Evolutionary conservation across 2,797 vertebrate species (phyloP).

Genomic region (Enteromius thamalakanensis): DNA sequence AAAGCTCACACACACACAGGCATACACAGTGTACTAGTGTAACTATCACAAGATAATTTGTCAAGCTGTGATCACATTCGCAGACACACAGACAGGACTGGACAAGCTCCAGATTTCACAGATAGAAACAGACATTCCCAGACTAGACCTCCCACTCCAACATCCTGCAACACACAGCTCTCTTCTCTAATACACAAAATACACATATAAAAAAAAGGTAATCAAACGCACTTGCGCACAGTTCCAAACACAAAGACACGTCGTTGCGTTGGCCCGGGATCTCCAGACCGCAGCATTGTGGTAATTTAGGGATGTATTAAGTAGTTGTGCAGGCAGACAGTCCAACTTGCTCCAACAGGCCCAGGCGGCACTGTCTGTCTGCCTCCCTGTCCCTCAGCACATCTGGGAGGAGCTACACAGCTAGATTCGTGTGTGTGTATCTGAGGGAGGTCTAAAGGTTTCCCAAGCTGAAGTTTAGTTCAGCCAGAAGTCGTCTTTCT

Average conservation of each 20-base stretch:
- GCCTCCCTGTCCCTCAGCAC: slow-evolving; percentile 33
- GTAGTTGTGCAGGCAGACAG: slow-evolving; percentile 60
- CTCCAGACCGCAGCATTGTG: slow-evolving; percentile 58
- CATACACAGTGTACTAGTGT: slow-evolving; percentile 32
- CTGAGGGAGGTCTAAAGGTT: slow-evolving; percentile 29
- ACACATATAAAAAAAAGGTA: slow-evolving; percentile 27
- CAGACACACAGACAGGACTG: slow-evolving; percentile 62
- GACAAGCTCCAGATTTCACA: slow-evolving; percentile 63
- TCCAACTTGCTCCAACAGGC: slow-evolving; percentile 57
- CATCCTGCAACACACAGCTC: slow-evolving; percentile 13
- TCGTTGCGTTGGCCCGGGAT: slow-evolving; percentile 37
- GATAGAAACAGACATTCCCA: slow-evolving; percentile 65
- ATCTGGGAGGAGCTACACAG: slow-evolving; percentile 45
- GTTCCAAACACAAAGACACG: slow-evolving; percentile 32
- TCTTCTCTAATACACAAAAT: slow-evolving; percentile 34
- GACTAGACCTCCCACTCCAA: slow-evolving; percentile 54
- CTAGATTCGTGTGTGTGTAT: slow-evolving; percentile 8
- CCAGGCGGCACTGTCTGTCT: slow-evolving; percentile 34
- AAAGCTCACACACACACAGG: slow-evolving; percentile 38
- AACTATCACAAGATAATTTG: slow-evolving; percentile 60
- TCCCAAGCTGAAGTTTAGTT: slow-evolving; percentile 50
- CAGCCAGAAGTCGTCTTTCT: slow-evolving; percentile 39
- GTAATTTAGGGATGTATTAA: slow-evolving; percentile 65
- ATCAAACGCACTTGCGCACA: slow-evolving; percentile 22
- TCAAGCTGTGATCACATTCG: slow-evolving; percentile 60